Evolutionary conservation across 2,113 vertebrate genomes (phyloP).

Genomic region (Nycticorax nycticorax): DNA sequence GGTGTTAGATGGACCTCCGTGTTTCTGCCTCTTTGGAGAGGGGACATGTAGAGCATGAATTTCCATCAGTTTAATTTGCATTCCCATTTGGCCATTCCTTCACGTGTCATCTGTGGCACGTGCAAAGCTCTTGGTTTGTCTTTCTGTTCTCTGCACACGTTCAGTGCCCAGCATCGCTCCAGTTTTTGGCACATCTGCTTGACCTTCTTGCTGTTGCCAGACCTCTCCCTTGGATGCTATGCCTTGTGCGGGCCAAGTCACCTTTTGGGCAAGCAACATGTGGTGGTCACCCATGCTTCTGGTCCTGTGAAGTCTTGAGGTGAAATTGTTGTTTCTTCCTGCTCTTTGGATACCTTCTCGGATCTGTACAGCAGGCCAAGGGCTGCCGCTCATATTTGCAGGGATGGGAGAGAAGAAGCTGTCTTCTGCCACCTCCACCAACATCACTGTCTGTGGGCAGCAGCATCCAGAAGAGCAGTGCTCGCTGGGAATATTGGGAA

Average conservation of each 20-base stretch:
- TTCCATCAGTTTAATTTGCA: neutral
- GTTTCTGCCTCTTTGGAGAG: neutral
- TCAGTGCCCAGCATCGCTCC: accelerated
- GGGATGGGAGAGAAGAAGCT: neutral
- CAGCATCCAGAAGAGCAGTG: neutral
- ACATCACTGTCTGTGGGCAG: neutral
- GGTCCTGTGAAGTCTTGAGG: neutral
- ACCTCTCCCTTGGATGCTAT: neutral
- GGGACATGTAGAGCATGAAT: neutral
- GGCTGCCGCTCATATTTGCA: neutral
- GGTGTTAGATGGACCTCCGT: neutral
- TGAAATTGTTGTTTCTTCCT: neutral
- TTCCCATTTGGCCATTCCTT: neutral
- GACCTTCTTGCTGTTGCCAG: neutral
- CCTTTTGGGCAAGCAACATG: neutral
- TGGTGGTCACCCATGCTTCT: neutral
- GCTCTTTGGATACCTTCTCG: neutral
- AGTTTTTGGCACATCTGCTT: neutral
- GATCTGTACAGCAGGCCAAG: neutral
- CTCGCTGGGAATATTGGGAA: neutral
- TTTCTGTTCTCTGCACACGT: neutral
- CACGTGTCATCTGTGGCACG: accelerated
- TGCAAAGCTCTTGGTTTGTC: neutral
- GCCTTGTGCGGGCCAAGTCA: neutral
- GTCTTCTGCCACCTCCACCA: neutral